Percentiles rank a stretch among this genome's conserved stretches.
Conservation (phyloP, 1,140 invertebrate species). For the Apis florea region DNA sequence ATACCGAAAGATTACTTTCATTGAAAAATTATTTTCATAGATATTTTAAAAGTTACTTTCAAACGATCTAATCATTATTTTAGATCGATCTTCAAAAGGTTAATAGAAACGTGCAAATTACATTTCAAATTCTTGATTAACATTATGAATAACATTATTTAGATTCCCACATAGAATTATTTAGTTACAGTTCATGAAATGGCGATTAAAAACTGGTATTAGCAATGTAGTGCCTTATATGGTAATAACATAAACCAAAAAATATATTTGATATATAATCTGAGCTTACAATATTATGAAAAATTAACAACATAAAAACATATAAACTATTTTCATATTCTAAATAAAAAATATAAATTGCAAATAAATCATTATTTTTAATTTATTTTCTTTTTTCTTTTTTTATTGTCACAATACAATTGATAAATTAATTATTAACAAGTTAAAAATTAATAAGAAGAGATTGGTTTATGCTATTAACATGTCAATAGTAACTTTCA, state of each 20-base stretch:
- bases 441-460: constrained; percentile 8
- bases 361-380: constrained; percentile 1
- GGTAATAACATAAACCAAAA: constrained; percentile 43
- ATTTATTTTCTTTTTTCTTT: neutral
- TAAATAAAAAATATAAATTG: neutral
- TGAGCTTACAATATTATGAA: neutral
- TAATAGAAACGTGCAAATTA: constrained; percentile 16
- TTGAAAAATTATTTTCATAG: neutral
- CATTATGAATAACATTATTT: constrained; percentile 25
- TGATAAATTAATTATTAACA: constrained; percentile 8
- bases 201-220: constrained; percentile 35
- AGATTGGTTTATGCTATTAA: constrained; percentile 29
- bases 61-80: neutral
- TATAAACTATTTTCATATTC: neutral
- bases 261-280: neutral
- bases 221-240: constrained; percentile 35
- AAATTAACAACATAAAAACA: neutral
- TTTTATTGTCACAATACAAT: constrained; percentile 40
- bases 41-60: neutral
- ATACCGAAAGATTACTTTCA: constrained; percentile 4
- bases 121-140: constrained; percentile 27
- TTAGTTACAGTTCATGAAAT: constrained; percentile 25
- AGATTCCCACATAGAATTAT: constrained; percentile 23
- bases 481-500: constrained; percentile 31
- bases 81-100: constrained; percentile 22